Evolutionary conservation across 2,797 vertebrate species (phyloP).

Genomic region (Xenops minutus): DNA sequence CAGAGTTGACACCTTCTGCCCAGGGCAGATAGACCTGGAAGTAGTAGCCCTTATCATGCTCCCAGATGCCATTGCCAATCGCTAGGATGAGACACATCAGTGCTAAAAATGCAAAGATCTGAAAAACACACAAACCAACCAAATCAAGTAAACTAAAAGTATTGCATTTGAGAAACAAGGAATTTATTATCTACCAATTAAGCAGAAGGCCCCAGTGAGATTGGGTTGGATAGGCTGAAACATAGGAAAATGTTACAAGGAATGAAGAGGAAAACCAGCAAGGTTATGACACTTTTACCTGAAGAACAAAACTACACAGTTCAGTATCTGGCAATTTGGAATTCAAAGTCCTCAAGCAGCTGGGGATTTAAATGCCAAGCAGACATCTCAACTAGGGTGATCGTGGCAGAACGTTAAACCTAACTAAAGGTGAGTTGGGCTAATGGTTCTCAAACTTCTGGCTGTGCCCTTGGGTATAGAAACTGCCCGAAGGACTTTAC

Average conservation of each 20-base stretch:
- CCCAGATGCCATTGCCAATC: constrained; percentile 88
- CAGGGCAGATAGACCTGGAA: constrained; percentile 88
- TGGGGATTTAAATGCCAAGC: neutral
- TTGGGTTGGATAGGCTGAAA: neutral
- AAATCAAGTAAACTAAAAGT: neutral
- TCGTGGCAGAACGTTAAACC: neutral
- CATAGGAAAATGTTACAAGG: neutral
- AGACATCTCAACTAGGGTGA: neutral
- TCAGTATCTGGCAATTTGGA: neutral
- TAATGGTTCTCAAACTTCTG: neutral
- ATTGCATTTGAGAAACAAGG: neutral
- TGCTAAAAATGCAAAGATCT: constrained; percentile 91
- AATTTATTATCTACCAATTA: neutral
- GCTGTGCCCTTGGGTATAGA: neutral
- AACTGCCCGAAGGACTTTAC: neutral
- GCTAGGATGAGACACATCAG: constrained; percentile 86
- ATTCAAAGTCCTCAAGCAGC: neutral
- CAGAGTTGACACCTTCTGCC: constrained; percentile 64
- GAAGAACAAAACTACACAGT: neutral
- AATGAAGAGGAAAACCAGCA: neutral
- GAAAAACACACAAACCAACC: neutral
- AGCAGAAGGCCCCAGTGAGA: neutral
- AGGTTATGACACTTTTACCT: neutral
- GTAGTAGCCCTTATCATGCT: constrained; percentile 78
- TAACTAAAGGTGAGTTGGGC: neutral